phyloP scores from a whole-genome alignment of 2,113 vertebrate species.

The Gadus macrocephalus region DNA sequence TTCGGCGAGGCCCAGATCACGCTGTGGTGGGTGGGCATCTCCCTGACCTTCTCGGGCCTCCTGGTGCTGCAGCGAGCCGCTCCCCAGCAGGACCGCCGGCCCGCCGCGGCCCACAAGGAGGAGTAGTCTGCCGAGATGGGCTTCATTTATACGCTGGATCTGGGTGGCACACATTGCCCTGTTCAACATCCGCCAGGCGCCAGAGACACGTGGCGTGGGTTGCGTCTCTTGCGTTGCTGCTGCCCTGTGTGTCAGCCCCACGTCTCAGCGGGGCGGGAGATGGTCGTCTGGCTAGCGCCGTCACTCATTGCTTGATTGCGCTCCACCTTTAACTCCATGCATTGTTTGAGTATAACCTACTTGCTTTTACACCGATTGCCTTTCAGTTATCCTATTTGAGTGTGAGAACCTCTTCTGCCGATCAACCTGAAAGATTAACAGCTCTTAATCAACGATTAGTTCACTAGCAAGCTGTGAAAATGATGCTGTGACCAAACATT shows the following conservation, averaged over 20 bases:
- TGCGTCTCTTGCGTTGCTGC: not conserved
- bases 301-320: not conserved
- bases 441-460: too few species aligned
- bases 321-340: not conserved
- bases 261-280: too few species aligned
- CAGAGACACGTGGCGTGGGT: not conserved
- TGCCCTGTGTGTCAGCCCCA: not conserved
- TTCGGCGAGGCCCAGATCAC: slow-evolving; percentile 82
- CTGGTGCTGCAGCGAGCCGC: slow-evolving; percentile 77
- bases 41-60: slow-evolving; percentile 83
- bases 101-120: slow-evolving; percentile 52
- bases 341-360: not conserved
- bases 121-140: slow-evolving; percentile 28
- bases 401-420: too few species aligned
- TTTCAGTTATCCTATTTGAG: not conserved
- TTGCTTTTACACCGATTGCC: not conserved
- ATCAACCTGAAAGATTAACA: too few species aligned
- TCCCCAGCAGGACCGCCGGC: slow-evolving; percentile 47
- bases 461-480: too few species aligned
- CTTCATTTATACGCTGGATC: slow-evolving; percentile 15
- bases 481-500: too few species aligned
- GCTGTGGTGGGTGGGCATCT: slow-evolving; percentile 90
- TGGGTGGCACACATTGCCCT: slow-evolving; percentile 1
- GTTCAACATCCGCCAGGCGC: slow-evolving; percentile 26
- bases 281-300: too few species aligned